These are phyloP conservation scores for Hyaena hyaena DNA, from an alignment of 2,113 vertebrate species.

Conservation along the genomic window DNA sequence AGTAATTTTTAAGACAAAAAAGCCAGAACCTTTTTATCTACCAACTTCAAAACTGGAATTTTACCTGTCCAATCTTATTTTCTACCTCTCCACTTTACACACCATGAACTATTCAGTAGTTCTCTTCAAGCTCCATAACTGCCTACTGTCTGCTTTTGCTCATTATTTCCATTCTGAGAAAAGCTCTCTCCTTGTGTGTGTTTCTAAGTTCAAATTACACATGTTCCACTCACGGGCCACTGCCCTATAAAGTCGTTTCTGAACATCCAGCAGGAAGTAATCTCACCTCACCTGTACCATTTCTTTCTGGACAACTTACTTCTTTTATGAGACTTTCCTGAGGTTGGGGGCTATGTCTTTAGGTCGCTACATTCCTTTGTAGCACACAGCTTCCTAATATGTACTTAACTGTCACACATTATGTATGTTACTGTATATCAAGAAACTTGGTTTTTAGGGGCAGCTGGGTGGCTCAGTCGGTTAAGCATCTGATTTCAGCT, in stretches of 20 bases:
- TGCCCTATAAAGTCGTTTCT: background rate
- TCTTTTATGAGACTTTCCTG: background rate
- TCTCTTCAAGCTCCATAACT: background rate
- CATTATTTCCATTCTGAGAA: background rate
- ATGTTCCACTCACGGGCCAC: background rate
- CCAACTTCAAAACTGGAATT: constrained; percentile 15
- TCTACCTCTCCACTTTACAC: background rate
- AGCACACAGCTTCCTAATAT: background rate
- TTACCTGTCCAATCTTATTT: background rate
- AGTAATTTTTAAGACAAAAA: constrained; percentile 20
- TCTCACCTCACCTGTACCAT: background rate
- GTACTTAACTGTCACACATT: background rate
- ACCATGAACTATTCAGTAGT: background rate
- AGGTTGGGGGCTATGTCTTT: background rate
- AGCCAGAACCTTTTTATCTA: background rate
- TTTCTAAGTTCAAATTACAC: background rate
- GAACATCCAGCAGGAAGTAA: background rate
- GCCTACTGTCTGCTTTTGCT: background rate
- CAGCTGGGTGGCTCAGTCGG: no score
- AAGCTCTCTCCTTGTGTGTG: background rate
- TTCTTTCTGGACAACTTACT: background rate
- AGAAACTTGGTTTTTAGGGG: background rate
- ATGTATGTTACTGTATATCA: background rate
- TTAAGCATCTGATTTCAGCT: no score
- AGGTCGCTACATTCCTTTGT: background rate